Conservation (phyloP, 2,888 invertebrate species). For the Scaeva pyrastri region DNA sequence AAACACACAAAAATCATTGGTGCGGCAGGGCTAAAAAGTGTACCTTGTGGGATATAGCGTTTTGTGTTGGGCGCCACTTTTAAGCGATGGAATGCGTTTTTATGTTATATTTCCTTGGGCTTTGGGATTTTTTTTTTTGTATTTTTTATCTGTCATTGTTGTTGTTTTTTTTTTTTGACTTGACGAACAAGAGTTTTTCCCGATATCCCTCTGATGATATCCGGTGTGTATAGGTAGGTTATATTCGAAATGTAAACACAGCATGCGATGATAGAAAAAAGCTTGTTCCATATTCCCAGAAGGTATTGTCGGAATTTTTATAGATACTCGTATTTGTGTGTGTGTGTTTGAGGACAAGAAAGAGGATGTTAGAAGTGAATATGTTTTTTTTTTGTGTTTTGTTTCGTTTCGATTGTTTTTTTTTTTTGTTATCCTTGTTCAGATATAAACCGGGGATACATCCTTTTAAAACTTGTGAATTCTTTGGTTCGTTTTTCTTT, state of each 20-base stretch:
- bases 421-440: background rate
- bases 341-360: slow-evolving; percentile 3
- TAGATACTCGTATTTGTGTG: background rate
- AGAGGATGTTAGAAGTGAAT: slow-evolving; percentile 26
- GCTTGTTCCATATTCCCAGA: slow-evolving; percentile 26
- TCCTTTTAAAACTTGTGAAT: slow-evolving; percentile 22
- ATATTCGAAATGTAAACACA: slow-evolving; percentile 41
- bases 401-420: too few relatives aligned
- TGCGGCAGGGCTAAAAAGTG: background rate
- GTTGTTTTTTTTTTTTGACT: slow-evolving; percentile 8
- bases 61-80: slow-evolving; percentile 44
- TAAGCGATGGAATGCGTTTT: slow-evolving; percentile 54
- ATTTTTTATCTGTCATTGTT: slow-evolving; percentile 10
- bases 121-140: slow-evolving; percentile 15
- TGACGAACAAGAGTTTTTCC: slow-evolving; percentile 24
- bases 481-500: background rate
- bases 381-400: slow-evolving; percentile 19
- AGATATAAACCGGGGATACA: background rate
- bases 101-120: slow-evolving; percentile 16
- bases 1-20: background rate
- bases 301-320: slow-evolving; percentile 11
- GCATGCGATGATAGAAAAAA: slow-evolving; percentile 15
- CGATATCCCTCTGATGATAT: slow-evolving; percentile 36
- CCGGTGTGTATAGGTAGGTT: slow-evolving; percentile 28
- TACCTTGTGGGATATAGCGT: slow-evolving; percentile 28